Evolutionary conservation across 2,113 vertebrate genomes (phyloP).

Genomic region (Pungitius pungitius): DNA sequence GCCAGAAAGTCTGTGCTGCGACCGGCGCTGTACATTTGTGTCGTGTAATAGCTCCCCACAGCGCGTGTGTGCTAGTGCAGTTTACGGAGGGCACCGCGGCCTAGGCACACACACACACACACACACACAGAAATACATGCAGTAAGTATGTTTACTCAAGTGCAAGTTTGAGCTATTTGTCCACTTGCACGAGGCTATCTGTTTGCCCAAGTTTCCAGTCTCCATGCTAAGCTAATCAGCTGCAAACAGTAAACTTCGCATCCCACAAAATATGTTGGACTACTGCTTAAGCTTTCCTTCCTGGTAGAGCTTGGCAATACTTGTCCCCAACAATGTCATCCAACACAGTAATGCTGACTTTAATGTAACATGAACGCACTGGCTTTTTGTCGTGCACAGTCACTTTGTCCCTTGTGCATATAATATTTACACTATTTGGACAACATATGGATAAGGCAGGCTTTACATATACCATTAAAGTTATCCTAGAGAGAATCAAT

Average conservation of each 20-base stretch:
- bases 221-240: not conserved
- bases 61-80: conserved; percentile 19
- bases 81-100: conserved; percentile 31
- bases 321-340: not conserved
- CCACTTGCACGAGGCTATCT: not conserved
- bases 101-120: conserved; percentile 25
- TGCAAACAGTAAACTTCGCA: not conserved
- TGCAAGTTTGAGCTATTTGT: not conserved
- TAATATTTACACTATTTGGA: not conserved
- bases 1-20: conserved; percentile 19
- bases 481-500: not conserved
- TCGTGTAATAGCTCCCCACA: conserved; percentile 26
- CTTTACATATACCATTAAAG: not conserved
- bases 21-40: conserved; percentile 39
- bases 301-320: not conserved
- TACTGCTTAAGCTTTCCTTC: not conserved
- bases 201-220: not conserved
- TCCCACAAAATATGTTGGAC: too few species aligned
- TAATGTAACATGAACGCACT: not conserved
- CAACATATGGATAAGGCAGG: not conserved
- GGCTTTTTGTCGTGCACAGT: not conserved
- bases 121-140: conserved; percentile 17
- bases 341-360: not conserved
- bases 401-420: not conserved
- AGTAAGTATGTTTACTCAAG: conserved; percentile 1